Conservation (phyloP, 2,888 invertebrate genomes). For the Drosophila leonis region DNA sequence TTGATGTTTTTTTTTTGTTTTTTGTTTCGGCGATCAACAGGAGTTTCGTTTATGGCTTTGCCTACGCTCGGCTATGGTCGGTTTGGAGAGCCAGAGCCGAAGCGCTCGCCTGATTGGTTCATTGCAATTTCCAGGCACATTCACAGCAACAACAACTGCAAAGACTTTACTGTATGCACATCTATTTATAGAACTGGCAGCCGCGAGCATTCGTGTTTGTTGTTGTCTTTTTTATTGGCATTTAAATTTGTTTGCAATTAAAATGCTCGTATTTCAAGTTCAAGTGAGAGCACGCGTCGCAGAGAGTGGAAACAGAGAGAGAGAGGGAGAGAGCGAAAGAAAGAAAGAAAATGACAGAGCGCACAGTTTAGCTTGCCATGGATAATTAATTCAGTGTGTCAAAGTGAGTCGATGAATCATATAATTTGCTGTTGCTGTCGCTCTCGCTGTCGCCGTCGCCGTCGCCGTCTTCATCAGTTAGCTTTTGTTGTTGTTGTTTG, state of each 20-base stretch:
- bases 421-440: slow-evolving; percentile 39
- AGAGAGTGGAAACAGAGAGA: slow-evolving; percentile 3
- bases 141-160: neutral
- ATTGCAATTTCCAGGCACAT: slow-evolving; percentile 22
- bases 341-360: slow-evolving; percentile 10
- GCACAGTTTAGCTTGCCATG: slow-evolving; percentile 16
- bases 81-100: neutral
- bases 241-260: slow-evolving; percentile 63
- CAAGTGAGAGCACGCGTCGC: slow-evolving; percentile 66
- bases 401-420: slow-evolving; percentile 67
- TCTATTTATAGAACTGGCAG: slow-evolving; percentile 32
- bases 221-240: slow-evolving; percentile 49
- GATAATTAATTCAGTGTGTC: slow-evolving; percentile 71
- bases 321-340: slow-evolving; percentile 1
- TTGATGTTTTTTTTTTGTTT: neutral
- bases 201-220: slow-evolving; percentile 15
- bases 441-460: slow-evolving; percentile 10
- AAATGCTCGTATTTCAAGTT: slow-evolving; percentile 66
- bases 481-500: slow-evolving; percentile 10
- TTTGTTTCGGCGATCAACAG: slow-evolving; percentile 12
- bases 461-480: slow-evolving; percentile 33
- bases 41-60: slow-evolving; percentile 5
- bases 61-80: neutral
- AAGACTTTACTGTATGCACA: slow-evolving; percentile 7
- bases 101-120: slow-evolving; percentile 5